These are phyloP conservation scores for Ahaetulla prasina DNA, from an alignment of 2,113 vertebrate genomes.

Conservation along the genomic window DNA sequence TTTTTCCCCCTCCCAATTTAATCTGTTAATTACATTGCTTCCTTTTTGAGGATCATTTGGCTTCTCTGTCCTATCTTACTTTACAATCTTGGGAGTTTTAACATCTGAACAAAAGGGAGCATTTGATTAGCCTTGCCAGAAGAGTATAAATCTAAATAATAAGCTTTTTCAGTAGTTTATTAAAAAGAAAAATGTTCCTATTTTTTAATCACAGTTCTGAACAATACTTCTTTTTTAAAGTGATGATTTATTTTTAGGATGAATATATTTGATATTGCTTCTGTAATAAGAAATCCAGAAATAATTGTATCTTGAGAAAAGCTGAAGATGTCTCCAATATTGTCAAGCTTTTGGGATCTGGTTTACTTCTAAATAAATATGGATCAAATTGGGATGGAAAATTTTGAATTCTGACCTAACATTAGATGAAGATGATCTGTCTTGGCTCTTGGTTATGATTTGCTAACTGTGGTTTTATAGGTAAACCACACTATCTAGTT, in stretches of 20 bases:
- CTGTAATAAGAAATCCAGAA: neutral
- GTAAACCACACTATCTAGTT: neutral
- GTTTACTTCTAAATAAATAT: neutral
- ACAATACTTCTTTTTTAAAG: neutral
- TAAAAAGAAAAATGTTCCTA: neutral
- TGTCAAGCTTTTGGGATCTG: neutral
- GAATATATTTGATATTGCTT: neutral
- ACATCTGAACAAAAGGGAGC: neutral
- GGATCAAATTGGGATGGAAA: neutral
- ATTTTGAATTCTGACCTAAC: neutral
- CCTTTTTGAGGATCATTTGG: neutral
- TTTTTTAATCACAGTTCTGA: neutral
- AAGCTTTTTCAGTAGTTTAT: neutral
- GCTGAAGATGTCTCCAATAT: neutral
- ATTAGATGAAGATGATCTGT: neutral
- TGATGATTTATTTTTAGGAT: neutral
- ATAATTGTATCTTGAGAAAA: neutral
- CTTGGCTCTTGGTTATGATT: neutral
- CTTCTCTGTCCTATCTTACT: neutral
- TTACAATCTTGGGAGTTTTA: conserved; percentile 10
- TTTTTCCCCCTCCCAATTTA: neutral
- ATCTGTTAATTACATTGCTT: neutral
- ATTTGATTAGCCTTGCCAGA: neutral
- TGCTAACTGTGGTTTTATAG: neutral
- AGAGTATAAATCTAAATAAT: neutral